Evolutionary conservation across 2,113 vertebrate genomes (phyloP), one percentile per base, ranked within the genome.

Genomic region (Tragulus kanchil): DNA sequence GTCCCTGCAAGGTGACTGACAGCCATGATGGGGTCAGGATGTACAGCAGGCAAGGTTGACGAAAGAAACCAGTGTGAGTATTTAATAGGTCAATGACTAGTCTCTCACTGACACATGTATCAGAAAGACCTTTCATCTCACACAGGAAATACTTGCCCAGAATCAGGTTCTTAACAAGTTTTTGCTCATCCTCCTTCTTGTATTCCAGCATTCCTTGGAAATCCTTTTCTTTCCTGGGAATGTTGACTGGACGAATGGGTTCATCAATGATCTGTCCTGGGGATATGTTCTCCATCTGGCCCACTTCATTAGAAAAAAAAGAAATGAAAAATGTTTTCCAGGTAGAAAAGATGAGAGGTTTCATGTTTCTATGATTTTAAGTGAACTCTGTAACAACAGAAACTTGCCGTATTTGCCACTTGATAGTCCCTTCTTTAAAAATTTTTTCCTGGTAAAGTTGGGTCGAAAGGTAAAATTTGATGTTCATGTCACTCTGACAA

Each of bases 141-240:
- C 8, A 10, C 42, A 94, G 94, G 97, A 95, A 77, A 96, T 81
- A 95, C 98, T 98, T 97, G 99, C 99, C 99, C 84, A 99, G 98
- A 97, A 99, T 99, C 88, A 99, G 99, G 97, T 99, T 99, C 98
- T 99, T 99, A 85, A 99, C 99, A 89, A 99, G 99, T 90, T 99
- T 99, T 73, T 99, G 99, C 95, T 99, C 99, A 96, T 99, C 99
- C 78, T 99, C 99, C 98, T 99, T 99, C 98, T 99, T 99, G 97
- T 99, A 99, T 86, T 99, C 99, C 97, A 99, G 96, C 99, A 99
- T 99, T 89, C 99, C 99, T 94, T 99, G 99, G 99, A 99, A 99
- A 97, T 99, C 99, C 96, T 99, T 99, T 97, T 99, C 99, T 90
- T 99, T 99, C 96, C 99, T 99, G n/a, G 99, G 99, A 97, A 99